phyloP scores from a whole-genome alignment of 2,888 invertebrate species.

The Pyrrhia umbra region DNA sequence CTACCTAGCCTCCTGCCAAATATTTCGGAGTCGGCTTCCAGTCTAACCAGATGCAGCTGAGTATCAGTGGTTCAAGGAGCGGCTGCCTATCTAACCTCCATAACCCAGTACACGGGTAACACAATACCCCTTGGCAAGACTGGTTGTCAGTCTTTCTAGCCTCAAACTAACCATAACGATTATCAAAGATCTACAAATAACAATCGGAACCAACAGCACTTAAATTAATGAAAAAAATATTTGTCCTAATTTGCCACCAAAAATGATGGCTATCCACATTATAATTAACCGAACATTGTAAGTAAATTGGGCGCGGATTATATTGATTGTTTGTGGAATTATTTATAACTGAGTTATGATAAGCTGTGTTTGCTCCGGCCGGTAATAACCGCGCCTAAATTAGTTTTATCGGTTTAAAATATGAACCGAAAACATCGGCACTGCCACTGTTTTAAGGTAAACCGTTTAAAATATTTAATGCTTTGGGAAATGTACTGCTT shows the following conservation, averaged over 20 bases:
- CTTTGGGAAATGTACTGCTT: neutral
- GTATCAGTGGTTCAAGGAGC: too few species aligned
- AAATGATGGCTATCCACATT: conserved; percentile 25
- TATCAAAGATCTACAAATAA: too few species aligned
- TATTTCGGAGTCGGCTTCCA: too few species aligned
- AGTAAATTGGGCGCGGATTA: conserved; percentile 60
- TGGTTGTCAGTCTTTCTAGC: too few species aligned
- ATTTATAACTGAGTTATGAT: conserved; percentile 52
- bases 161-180: too few species aligned
- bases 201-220: too few species aligned
- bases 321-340: conserved; percentile 58
- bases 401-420: conserved; percentile 32
- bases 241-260: neutral
- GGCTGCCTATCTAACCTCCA: too few species aligned
- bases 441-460: neutral
- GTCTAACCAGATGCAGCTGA: too few species aligned
- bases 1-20: too few species aligned
- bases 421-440: neutral
- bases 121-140: too few species aligned
- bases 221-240: too few species aligned
- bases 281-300: conserved; percentile 59
- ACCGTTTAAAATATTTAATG: neutral
- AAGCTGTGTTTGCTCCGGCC: conserved; percentile 27
- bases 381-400: conserved; percentile 29
- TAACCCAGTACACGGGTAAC: too few species aligned